phyloP scores from a whole-genome alignment of 1,140 invertebrate genomes.

The Phortica variegata region DNA sequence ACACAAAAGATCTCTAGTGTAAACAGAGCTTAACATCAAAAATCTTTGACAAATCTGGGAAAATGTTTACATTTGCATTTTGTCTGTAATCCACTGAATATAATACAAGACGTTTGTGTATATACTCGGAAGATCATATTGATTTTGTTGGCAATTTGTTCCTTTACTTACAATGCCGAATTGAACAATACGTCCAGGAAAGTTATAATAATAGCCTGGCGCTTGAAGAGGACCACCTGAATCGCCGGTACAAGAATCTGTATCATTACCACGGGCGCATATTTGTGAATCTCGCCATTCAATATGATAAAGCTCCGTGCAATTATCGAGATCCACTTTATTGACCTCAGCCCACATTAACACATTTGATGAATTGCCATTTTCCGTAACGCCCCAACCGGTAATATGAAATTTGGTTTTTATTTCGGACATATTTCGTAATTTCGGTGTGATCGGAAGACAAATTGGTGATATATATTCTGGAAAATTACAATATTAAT shows the following conservation, averaged over 20 bases:
- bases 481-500: not conserved
- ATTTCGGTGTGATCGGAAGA: conserved; percentile 60
- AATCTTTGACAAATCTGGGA: too few relatives aligned
- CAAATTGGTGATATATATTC: conserved; percentile 71
- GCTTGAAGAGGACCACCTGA: conserved; percentile 57
- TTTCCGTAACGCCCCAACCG: conserved; percentile 70
- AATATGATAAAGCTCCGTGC: conserved; percentile 21
- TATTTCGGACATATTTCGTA: conserved; percentile 48
- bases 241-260: conserved; percentile 65
- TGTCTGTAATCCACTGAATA: conserved; percentile 58
- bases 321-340: conserved; percentile 14
- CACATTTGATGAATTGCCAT: conserved; percentile 39
- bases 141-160: conserved; percentile 56
- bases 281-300: conserved; percentile 25
- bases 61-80: too few relatives aligned
- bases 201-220: conserved; percentile 22
- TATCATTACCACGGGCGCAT: conserved; percentile 41
- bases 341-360: conserved; percentile 37
- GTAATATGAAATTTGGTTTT: conserved; percentile 61
- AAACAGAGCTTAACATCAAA: too few relatives aligned
- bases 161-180: conserved; percentile 61
- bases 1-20: too few relatives aligned
- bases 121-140: conserved; percentile 49
- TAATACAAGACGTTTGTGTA: conserved; percentile 56
- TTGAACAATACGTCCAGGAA: conserved; percentile 34